phyloP scores from a whole-genome alignment of 2,888 invertebrate genomes.

The Matsumyia berberina region DNA sequence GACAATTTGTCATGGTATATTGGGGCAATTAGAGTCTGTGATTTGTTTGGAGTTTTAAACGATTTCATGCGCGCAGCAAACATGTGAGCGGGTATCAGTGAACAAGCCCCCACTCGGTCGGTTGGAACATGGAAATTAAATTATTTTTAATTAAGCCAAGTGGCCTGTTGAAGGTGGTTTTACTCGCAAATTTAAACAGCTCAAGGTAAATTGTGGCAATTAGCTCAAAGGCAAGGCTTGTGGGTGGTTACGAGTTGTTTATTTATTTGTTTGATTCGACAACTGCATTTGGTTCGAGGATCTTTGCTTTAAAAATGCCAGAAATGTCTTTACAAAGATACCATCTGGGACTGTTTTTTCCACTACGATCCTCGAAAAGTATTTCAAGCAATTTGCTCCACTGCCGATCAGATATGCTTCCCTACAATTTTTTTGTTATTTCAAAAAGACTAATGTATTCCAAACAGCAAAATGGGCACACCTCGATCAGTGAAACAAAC shows the following conservation, averaged over 20 bases:
- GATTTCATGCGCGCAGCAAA: conserved; percentile 52
- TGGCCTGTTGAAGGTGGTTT: conserved; percentile 20
- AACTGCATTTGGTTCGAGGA: background rate
- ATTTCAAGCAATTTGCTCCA: too few species aligned
- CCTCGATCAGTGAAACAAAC: too few species aligned
- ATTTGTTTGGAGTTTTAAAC: conserved; percentile 71
- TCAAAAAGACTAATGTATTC: too few species aligned
- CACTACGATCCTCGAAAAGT: too few species aligned
- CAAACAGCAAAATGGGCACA: too few species aligned
- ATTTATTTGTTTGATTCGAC: conserved; percentile 4
- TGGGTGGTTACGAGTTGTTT: background rate
- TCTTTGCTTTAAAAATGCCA: too few species aligned
- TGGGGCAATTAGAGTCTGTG: conserved; percentile 61
- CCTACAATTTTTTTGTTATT: too few species aligned
- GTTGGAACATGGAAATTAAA: conserved; percentile 53
- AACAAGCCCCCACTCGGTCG: background rate
- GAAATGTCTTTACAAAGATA: too few species aligned
- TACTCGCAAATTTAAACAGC: conserved; percentile 16
- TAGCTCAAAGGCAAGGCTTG: background rate
- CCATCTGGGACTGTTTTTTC: too few species aligned
- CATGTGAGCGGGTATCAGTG: background rate
- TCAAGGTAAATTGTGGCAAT: conserved; percentile 55
- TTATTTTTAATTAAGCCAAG: conserved; percentile 63
- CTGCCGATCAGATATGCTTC: too few species aligned
- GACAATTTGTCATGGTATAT: conserved; percentile 81